These are phyloP conservation scores for Corythornis leucogaster DNA, from an alignment of 2,797 vertebrate genomes.

Conservation along the genomic window DNA sequence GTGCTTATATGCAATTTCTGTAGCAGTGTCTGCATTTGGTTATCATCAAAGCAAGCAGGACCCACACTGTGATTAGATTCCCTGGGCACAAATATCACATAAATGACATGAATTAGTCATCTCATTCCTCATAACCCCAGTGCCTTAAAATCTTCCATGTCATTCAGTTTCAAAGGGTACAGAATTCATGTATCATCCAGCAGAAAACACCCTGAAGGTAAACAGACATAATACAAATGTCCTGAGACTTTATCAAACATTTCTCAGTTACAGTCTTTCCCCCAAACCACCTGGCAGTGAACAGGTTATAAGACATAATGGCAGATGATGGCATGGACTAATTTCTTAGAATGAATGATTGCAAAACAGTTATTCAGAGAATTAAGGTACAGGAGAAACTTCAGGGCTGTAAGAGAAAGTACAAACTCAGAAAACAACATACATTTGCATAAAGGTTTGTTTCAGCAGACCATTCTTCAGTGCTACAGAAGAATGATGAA, in stretches of 20 bases:
- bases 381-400: neutral
- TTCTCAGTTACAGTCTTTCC: neutral
- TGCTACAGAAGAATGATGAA: neutral
- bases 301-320: neutral
- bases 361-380: neutral
- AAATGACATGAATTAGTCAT: neutral
- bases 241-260: neutral
- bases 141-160: neutral
- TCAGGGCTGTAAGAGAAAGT: neutral
- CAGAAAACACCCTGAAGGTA: neutral
- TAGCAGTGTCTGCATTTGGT: neutral
- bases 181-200: neutral
- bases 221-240: neutral
- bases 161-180: neutral
- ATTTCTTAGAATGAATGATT: accelerated
- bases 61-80: neutral
- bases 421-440: neutral
- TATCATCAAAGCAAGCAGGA: neutral
- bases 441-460: neutral
- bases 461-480: neutral
- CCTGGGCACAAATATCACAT: neutral
- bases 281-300: neutral
- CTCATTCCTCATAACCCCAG: accelerated
- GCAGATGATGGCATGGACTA: neutral
- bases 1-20: neutral